Evolutionary conservation across 2,888 invertebrate genomes (phyloP), one percentile per base, ranked within the genome.

Genomic region (Polylopha cassiicola): DNA sequence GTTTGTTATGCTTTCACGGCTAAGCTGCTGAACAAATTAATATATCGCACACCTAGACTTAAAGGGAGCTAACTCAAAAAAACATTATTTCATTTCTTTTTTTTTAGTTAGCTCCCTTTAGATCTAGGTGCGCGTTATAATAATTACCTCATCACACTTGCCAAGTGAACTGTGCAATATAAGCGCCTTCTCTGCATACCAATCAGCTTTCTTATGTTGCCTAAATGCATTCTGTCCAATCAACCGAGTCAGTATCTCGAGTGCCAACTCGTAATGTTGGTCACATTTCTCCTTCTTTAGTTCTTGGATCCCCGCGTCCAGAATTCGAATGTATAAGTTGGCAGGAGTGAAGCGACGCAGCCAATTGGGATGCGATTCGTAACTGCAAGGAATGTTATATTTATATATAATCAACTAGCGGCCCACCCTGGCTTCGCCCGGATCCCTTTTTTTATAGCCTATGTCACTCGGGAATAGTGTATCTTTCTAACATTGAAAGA

Each of bases 181-280:
- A 0, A 91, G 73, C 0, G 90, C 87, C 37, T 90, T 81, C 49
- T 92, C 86, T 14, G 89, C 87, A 61, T 86, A 90, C 90, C 87
- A 88, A 1, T 71, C 58, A 0, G 82, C 82, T 44, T 75, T 73
- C 46, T 77, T 81, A 32, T 87, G 78, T 14, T 73, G 73, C 23
- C 82, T 61, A 55, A 87, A 88, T 0, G 59, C 46, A 1, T 62
- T 59, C 56, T 90, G 89, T 0, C 50, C 50, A 8, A 91, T 71
- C 9, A 92, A 64, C 4, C 65, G 55, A 3, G 74, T 62, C 1
- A 91, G 67, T 21, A 89, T 74, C 1, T 82, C 66, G 13, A 89
- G 71, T 0, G 90, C 89, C 2, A 82, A 63, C 1, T 50, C 50
- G 48, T 64, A 65, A 4, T 57, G 37, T 1, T 57, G 39, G 0